Conservation (phyloP, 1,140 invertebrate genomes). For the Pseudobourletiella spinata region DNA sequence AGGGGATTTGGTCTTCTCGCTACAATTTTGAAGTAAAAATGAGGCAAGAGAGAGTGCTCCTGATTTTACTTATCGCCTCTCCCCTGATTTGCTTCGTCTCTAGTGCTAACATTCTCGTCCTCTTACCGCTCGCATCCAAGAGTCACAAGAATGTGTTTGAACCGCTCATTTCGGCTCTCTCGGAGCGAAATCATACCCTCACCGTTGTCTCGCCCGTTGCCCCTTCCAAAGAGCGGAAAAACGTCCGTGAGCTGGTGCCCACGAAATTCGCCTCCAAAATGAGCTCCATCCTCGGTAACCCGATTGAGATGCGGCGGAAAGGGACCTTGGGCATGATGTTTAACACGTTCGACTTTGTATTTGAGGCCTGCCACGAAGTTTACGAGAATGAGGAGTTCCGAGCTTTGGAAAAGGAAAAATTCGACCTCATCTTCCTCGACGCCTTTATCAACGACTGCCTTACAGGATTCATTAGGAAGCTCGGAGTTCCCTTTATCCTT, state of each 20-base stretch:
- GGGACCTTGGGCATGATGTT: background rate
- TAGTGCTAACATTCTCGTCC: slow-evolving; percentile 48
- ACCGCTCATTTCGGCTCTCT: slow-evolving; percentile 44
- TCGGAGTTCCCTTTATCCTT: slow-evolving; percentile 43
- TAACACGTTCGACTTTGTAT: slow-evolving; percentile 36
- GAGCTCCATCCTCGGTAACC: slow-evolving; percentile 22
- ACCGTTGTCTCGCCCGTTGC: slow-evolving; percentile 46
- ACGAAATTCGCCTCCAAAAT: background rate
- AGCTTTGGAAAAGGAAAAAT: slow-evolving; percentile 42
- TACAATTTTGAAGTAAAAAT: too few relatives aligned
- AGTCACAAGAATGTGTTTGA: slow-evolving; percentile 52
- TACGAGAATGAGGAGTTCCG: slow-evolving; percentile 18
- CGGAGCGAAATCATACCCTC: slow-evolving; percentile 50
- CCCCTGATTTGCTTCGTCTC: too few relatives aligned
- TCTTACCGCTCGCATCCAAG: slow-evolving; percentile 53
- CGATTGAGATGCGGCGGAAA: slow-evolving; percentile 7
- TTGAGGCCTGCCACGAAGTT: slow-evolving; percentile 25
- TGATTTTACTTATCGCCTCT: too few relatives aligned
- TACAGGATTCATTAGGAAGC: slow-evolving; percentile 40
- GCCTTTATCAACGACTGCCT: slow-evolving; percentile 39
- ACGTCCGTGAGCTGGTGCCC: slow-evolving; percentile 2
- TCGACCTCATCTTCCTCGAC: slow-evolving; percentile 55
- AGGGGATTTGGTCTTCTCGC: too few relatives aligned
- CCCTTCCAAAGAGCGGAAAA: background rate
- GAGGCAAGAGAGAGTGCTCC: too few relatives aligned